These are phyloP conservation scores for Drosophila ezoana DNA, from an alignment of 2,888 invertebrate genomes.

Conservation along the genomic window DNA sequence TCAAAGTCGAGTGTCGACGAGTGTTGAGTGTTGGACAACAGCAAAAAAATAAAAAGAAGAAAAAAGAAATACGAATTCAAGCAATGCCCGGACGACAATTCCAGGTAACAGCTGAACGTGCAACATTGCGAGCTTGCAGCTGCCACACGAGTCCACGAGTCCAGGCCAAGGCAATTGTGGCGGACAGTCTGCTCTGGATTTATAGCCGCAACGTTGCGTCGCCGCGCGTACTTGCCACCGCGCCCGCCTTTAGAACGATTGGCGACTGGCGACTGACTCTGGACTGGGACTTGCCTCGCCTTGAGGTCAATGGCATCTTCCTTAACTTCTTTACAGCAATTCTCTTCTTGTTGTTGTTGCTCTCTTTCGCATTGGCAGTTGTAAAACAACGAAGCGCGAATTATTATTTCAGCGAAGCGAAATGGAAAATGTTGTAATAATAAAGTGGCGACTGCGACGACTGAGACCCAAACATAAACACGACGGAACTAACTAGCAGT, in stretches of 20 bases:
- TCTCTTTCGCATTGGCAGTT: constrained; percentile 49
- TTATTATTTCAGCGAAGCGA: constrained; percentile 77
- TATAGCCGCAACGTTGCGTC: constrained; percentile 58
- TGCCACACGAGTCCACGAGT: constrained; percentile 58
- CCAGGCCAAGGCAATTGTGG: constrained; percentile 74
- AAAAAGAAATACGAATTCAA: constrained; percentile 52
- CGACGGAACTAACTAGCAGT: constrained; percentile 55
- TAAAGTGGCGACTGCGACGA: constrained; percentile 58
- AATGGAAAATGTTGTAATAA: constrained; percentile 80
- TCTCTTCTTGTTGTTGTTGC: constrained; percentile 24
- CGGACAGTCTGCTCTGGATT: constrained; percentile 76
- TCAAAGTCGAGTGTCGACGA: constrained; percentile 44
- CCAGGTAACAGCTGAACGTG: constrained; percentile 61
- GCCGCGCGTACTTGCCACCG: constrained; percentile 18
- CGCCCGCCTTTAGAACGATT: constrained; percentile 38
- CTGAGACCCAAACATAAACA: constrained; percentile 12
- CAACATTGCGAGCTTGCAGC: constrained; percentile 37
- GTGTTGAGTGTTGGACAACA: constrained; percentile 46
- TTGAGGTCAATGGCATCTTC: constrained; percentile 59
- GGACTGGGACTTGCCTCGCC: constrained; percentile 18
- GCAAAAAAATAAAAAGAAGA: neutral
- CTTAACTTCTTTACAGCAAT: constrained; percentile 44
- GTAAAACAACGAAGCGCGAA: constrained; percentile 77
- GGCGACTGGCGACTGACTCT: constrained; percentile 29
- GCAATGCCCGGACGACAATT: constrained; percentile 50